Evolutionary conservation across 1,140 invertebrate species (phyloP).

Genomic region (Plutomurus gul): DNA sequence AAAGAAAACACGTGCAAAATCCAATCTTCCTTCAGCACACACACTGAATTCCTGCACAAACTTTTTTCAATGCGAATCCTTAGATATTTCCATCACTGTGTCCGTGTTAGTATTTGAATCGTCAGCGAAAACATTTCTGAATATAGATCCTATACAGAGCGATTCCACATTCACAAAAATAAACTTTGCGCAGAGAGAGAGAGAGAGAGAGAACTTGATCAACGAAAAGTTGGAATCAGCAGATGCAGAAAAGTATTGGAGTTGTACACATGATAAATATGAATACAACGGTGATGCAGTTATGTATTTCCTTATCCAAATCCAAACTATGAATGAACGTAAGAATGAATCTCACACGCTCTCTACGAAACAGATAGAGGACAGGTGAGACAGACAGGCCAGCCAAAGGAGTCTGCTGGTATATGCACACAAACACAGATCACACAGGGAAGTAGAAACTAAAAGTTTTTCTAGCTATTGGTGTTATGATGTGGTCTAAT

Average conservation of each 20-base stretch:
- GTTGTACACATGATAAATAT: too few relatives aligned
- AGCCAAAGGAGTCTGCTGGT: too few relatives aligned
- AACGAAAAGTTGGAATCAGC: background rate
- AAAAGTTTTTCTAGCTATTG: background rate
- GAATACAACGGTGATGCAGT: too few relatives aligned
- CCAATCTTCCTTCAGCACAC: background rate
- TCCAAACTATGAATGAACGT: slow-evolving; percentile 29
- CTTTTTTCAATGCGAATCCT: background rate
- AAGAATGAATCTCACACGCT: slow-evolving; percentile 15
- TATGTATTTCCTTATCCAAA: background rate
- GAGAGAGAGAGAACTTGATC: too few relatives aligned
- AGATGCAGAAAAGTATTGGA: background rate
- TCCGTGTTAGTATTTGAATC: too few relatives aligned
- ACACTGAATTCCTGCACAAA: background rate
- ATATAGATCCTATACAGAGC: too few relatives aligned
- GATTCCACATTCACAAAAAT: too few relatives aligned
- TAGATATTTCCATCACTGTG: background rate
- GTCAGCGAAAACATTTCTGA: too few relatives aligned
- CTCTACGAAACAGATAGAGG: background rate
- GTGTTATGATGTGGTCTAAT: too few relatives aligned
- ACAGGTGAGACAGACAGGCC: background rate
- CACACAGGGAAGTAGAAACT: slow-evolving; percentile 8
- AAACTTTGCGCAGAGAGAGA: too few relatives aligned
- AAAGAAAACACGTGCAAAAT: slow-evolving; percentile 2
- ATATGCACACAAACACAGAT: background rate